Percentiles rank a stretch among this genome's conserved stretches.
These are phyloP conservation scores for Heliangelus exortis DNA, from an alignment of 2,797 vertebrate genomes.

Conservation along the genomic window DNA sequence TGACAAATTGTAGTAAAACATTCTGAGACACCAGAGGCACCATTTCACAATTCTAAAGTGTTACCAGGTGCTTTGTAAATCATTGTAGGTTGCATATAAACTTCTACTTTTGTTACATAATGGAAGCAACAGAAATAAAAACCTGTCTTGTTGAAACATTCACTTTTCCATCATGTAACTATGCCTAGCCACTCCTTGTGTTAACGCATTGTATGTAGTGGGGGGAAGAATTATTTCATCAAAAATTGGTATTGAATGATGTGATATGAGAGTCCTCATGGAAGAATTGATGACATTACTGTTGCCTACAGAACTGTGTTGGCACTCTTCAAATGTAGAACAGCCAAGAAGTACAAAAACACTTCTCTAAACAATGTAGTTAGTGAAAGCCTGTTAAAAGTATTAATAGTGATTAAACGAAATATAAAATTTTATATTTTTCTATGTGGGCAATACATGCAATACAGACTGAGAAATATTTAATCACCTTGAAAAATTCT, in stretches of 20 bases:
- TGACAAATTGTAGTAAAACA: slow-evolving; percentile 73
- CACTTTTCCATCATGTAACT: slow-evolving; percentile 16
- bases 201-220: background rate
- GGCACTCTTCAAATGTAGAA: background rate
- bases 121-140: slow-evolving; percentile 59
- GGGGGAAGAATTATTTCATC: slow-evolving; percentile 17
- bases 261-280: background rate
- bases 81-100: slow-evolving; percentile 30
- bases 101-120: slow-evolving; percentile 33
- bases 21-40: slow-evolving; percentile 27
- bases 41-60: slow-evolving; percentile 30
- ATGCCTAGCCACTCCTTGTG: slow-evolving; percentile 15
- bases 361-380: background rate
- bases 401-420: background rate
- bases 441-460: background rate
- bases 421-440: background rate
- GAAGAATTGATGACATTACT: background rate
- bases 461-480: background rate
- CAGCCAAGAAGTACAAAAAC: background rate
- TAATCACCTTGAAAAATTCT: background rate
- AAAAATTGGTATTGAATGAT: background rate
- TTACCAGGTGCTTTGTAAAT: slow-evolving; percentile 55
- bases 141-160: slow-evolving; percentile 14
- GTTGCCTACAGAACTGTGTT: background rate
- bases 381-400: background rate